phyloP scores from a whole-genome alignment of 1,140 invertebrate genomes.

The Penaeus japonicus region DNA sequence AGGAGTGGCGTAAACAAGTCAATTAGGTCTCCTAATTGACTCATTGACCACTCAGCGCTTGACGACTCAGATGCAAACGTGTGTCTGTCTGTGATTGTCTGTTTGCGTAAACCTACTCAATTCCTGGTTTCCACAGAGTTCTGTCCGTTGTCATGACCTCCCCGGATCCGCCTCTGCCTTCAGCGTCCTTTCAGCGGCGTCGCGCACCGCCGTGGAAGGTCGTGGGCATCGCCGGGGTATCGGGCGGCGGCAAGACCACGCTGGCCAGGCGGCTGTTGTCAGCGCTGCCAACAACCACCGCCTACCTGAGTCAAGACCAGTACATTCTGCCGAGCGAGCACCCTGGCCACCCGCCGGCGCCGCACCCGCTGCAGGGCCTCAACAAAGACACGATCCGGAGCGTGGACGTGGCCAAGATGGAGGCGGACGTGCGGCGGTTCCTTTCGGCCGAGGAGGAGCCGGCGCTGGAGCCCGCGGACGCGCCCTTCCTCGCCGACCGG shows the following conservation, averaged over 20 bases:
- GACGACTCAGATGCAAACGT: no score
- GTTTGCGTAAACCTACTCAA: no score
- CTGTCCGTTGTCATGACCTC: no score
- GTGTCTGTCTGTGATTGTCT: no score
- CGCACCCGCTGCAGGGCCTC: not conserved
- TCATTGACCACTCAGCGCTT: no score
- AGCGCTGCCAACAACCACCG: slow-evolving; percentile 3
- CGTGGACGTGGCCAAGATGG: slow-evolving; percentile 30
- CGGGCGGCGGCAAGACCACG: slow-evolving; percentile 37
- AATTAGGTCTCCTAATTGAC: no score
- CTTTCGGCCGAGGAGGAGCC: not conserved
- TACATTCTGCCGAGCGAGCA: slow-evolving; percentile 43
- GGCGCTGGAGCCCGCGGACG: not conserved
- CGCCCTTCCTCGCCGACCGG: not conserved
- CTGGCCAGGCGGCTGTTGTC: not conserved
- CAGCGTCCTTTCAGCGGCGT: no score
- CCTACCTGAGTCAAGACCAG: slow-evolving; percentile 35
- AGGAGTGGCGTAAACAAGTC: no score
- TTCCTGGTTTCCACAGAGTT: no score
- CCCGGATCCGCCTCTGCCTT: no score
- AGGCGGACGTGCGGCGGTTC: slow-evolving; percentile 7
- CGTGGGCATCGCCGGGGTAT: slow-evolving; percentile 28
- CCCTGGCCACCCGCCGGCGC: not conserved
- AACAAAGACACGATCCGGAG: slow-evolving; percentile 35
- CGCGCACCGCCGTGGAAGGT: no score